These are phyloP conservation scores for Chaetops frenatus DNA, from an alignment of 2,113 vertebrate genomes.

Conservation along the genomic window DNA sequence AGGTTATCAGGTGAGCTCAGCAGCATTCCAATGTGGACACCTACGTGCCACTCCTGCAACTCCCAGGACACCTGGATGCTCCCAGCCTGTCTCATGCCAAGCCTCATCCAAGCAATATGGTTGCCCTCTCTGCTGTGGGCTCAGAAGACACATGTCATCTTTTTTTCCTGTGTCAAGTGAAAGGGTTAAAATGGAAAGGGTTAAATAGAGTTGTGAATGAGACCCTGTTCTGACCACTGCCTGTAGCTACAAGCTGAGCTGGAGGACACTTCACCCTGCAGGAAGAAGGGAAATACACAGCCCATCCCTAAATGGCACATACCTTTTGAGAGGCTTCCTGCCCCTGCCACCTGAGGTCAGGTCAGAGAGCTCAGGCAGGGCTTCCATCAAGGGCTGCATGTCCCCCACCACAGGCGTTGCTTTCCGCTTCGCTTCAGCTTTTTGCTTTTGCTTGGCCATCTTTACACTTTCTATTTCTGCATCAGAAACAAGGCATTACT, in stretches of 20 bases:
- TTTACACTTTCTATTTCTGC: constrained; percentile 87
- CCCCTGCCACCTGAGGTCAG: constrained; percentile 53
- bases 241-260: background rate
- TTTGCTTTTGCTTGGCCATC: constrained; percentile 74
- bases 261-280: background rate
- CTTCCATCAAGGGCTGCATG: constrained; percentile 82
- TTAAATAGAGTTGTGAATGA: background rate
- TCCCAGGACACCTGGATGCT: background rate
- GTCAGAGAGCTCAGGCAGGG: constrained; percentile 82
- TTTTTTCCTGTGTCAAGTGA: background rate
- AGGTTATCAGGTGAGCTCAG: background rate
- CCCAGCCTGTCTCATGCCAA: background rate
- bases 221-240: background rate
- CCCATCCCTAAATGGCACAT: background rate
- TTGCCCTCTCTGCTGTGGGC: background rate
- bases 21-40: background rate
- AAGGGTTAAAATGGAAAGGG: background rate
- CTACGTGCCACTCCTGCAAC: background rate
- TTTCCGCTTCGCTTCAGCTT: constrained; percentile 70
- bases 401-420: constrained; percentile 86
- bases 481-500: background rate
- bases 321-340: constrained; percentile 55
- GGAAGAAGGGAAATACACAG: background rate
- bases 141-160: background rate
- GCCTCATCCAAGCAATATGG: background rate